Percentiles rank a stretch among this genome's conserved stretches.
Evolutionary conservation across 2,888 invertebrate species (phyloP).

Genomic region (Allophyes oxyacanthae): DNA sequence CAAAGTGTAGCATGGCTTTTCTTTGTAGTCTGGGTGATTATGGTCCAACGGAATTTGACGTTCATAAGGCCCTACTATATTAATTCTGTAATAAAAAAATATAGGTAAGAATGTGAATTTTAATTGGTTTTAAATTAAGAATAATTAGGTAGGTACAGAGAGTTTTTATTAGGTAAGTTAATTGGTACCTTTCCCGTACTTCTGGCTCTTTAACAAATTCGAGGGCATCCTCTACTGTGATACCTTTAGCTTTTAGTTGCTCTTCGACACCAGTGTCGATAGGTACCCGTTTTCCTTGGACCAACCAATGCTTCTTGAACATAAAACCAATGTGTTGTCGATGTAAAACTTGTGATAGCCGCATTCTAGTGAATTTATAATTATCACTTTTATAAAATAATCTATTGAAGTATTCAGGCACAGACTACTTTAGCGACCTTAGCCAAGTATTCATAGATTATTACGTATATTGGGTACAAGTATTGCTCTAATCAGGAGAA

Average conservation of each 20-base stretch:
- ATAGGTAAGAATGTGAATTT: too few species aligned
- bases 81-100: constrained; percentile 68
- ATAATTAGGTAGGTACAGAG: too few species aligned
- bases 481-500: too few species aligned
- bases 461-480: too few species aligned
- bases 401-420: too few species aligned
- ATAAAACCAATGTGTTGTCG: constrained; percentile 93
- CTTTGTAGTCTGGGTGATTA: constrained; percentile 91
- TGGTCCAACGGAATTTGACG: constrained; percentile 81
- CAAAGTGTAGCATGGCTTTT: constrained; percentile 89
- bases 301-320: constrained; percentile 92
- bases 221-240: constrained; percentile 90
- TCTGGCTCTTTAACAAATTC: constrained; percentile 86
- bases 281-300: constrained; percentile 90
- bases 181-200: constrained; percentile 69
- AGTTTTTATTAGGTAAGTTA: neutral
- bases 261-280: constrained; percentile 88
- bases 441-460: too few species aligned
- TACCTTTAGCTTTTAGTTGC: constrained; percentile 87
- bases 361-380: constrained; percentile 85
- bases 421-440: too few species aligned
- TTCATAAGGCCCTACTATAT: constrained; percentile 83
- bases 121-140: too few species aligned
- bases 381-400: neutral
- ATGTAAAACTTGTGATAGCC: constrained; percentile 89